Base-by-base conservation (phyloP, 2,113 vertebrate genomes). In the Agapornis roseicollis region DNA sequence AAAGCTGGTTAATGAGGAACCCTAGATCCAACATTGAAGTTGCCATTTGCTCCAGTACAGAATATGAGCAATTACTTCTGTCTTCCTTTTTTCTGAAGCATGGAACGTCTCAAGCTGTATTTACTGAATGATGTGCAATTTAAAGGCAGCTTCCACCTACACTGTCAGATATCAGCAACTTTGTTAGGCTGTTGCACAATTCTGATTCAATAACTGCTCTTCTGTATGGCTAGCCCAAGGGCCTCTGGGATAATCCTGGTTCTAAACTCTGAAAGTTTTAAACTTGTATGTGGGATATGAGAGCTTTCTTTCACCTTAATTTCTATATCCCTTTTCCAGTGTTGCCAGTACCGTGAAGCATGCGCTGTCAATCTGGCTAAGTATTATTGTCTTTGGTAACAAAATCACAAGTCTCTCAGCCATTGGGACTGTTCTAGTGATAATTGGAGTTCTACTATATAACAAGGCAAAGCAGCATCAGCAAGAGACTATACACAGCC, bases 311-410 rank as follows among this genome's bases (percentile, higher is more conserved):
- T 33, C 35, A 29, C 71, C 50, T 78, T 25, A 37, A 55, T 39
- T 22, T 76, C 37, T 52, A 4, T 60, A 11, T 93, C 78, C 65
- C 90, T n/a, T 95, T 58, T 97, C 11, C 97, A 99, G 99, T 17
- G 99, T 99, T 11, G 99, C 99, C 84, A 99, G 99, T 90, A 99
- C 99, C 0, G 99, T 99, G 93, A 99, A 99, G 84, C 99, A 99
- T 2, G 99, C 99, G 13, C 82, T 99, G 93, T 99, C 99, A 6
- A 98, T 99, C 71, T 99, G 99, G 99, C 98, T 99, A 44, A 99
- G 99, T 94, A 97, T 99, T 97, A 98, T 99, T 25, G 96, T 99
- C 35, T 99, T 99, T 39, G 99, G 98, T 39, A 99, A 99, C 97
- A 98, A 97, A 37, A 98, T 99, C 96, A 99, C 98, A 12, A 93